A percentile compares a stretch with the other conserved stretches of the same genome.
Evolutionary conservation across 53 echinoderm and acorn worm genomes (phyloP).

Genomic region (Zoroaster sp.): DNA sequence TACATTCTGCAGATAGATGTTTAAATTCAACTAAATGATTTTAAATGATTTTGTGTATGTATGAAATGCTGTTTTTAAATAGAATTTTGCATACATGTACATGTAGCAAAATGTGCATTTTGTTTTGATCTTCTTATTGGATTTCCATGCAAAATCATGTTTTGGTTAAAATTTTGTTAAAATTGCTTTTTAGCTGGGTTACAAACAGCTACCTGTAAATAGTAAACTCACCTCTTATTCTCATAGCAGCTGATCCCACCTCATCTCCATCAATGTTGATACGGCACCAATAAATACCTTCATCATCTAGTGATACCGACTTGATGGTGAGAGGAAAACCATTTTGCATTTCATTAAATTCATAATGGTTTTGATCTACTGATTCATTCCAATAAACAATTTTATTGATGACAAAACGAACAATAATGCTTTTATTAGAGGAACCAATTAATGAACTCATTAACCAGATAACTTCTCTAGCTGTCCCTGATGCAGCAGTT

Average conservation of each 20-base stretch:
- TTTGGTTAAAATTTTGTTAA: too few species aligned
- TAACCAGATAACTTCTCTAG: neutral
- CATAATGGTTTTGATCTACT: neutral
- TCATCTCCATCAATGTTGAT: neutral
- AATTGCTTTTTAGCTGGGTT: too few species aligned
- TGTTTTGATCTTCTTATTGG: too few species aligned
- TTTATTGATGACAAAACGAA: neutral
- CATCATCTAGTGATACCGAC: neutral
- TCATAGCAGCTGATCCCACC: neutral
- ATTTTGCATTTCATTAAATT: neutral
- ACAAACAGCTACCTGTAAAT: too few species aligned
- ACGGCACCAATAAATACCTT: neutral
- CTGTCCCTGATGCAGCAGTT: neutral
- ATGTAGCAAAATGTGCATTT: too few species aligned
- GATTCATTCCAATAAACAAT: neutral
- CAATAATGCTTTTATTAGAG: neutral
- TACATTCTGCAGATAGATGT: conserved; percentile 11
- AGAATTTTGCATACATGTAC: too few species aligned
- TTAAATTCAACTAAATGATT: too few species aligned
- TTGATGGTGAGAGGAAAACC: neutral
- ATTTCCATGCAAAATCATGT: too few species aligned
- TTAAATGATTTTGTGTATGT: too few species aligned
- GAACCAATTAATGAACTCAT: neutral
- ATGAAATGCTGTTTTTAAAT: too few species aligned
- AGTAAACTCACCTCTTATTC: neutral